Conservation (phyloP, 2,888 invertebrate species). For the Noctua janthina region DNA sequence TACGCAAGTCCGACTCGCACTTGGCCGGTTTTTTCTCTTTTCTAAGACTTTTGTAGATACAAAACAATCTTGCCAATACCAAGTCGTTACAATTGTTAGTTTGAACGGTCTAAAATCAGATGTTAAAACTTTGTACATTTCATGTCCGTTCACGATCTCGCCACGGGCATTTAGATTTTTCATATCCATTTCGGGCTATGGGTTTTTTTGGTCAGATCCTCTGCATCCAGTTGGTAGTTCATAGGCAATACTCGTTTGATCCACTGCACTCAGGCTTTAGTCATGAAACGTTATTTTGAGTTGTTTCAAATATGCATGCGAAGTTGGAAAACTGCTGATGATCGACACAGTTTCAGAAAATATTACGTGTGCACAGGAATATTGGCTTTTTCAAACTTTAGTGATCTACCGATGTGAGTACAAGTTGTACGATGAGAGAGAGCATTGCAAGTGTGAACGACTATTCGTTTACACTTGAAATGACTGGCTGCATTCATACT, state of each 20-base stretch:
- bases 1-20: too few species aligned
- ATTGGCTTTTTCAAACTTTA: conserved; percentile 22
- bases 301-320: conserved; percentile 3
- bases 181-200: neutral
- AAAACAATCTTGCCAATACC: neutral
- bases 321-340: conserved; percentile 7
- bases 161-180: neutral
- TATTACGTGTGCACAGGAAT: neutral
- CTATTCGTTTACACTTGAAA: too few species aligned
- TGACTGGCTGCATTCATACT: too few species aligned
- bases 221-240: conserved; percentile 4
- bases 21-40: too few species aligned
- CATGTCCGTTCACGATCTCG: neutral
- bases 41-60: neutral
- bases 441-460: neutral
- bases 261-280: neutral
- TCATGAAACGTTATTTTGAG: conserved; percentile 4
- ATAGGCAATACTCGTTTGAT: conserved; percentile 6
- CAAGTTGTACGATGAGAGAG: neutral
- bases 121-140: neutral
- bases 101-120: neutral
- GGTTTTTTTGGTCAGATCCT: neutral
- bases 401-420: neutral
- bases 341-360: neutral
- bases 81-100: neutral